Conservation (phyloP, 1,140 invertebrate genomes). For the Neodiprion fabricii region DNA sequence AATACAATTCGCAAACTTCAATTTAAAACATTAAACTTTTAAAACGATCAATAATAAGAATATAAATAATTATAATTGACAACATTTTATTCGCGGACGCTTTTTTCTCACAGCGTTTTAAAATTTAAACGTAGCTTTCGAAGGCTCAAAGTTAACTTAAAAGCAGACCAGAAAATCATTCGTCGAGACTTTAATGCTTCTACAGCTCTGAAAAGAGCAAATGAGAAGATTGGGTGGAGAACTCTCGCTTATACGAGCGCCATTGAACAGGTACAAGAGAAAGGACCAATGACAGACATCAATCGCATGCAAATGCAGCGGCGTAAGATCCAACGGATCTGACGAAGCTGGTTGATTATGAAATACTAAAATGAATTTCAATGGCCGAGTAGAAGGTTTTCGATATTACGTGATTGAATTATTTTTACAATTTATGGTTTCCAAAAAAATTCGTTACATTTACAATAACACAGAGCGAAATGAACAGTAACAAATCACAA, state of each 20-base stretch:
- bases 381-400: no score
- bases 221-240: slow-evolving; percentile 42
- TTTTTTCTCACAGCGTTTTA: neutral
- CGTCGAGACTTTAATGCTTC: slow-evolving; percentile 30
- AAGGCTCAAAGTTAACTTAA: neutral
- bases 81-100: neutral
- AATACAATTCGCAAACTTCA: neutral
- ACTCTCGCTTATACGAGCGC: slow-evolving; percentile 45
- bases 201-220: slow-evolving; percentile 39
- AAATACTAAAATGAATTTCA: no score
- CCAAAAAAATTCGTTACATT: no score
- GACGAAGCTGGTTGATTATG: neutral
- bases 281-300: slow-evolving; percentile 27
- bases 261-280: slow-evolving; percentile 36
- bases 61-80: neutral
- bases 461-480: no score
- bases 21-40: neutral
- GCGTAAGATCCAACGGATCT: neutral
- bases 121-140: neutral
- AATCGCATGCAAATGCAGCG: neutral
- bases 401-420: no score
- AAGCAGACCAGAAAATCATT: neutral
- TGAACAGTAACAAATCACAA: no score
- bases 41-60: neutral
- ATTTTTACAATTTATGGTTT: no score